Evolutionary conservation across 2,113 vertebrate species (phyloP).

Genomic region (Pyrgilauda ruficollis): DNA sequence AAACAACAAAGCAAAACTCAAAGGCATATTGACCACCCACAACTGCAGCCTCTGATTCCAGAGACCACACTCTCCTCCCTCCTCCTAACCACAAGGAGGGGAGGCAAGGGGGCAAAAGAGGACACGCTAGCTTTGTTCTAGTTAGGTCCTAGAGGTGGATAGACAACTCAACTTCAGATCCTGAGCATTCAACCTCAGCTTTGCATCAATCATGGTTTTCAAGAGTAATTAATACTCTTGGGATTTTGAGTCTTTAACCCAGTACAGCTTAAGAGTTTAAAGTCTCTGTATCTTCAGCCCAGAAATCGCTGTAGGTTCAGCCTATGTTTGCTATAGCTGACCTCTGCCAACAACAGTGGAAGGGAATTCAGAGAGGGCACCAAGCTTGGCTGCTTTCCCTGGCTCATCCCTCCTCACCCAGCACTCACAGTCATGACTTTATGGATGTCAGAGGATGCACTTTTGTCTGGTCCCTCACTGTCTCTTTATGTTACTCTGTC

Average conservation of each 20-base stretch:
- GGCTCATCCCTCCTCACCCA: not conserved
- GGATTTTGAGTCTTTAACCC: not conserved
- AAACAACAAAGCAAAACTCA: not conserved
- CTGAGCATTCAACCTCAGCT: not conserved
- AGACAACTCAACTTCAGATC: not conserved
- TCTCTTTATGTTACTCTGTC: not conserved
- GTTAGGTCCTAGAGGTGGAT: not conserved
- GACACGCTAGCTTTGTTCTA: not conserved
- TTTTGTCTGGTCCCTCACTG: not conserved
- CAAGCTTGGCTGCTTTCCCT: not conserved
- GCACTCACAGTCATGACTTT: not conserved
- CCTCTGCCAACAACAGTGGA: not conserved
- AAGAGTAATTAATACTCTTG: fast-evolving
- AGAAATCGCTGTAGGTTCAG: not conserved
- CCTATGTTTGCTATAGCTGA: not conserved
- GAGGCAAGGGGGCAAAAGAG: not conserved
- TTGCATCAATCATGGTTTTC: not conserved
- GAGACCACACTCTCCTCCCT: not conserved
- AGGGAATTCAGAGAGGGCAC: not conserved
- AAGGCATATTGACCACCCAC: not conserved
- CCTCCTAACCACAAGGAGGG: not conserved
- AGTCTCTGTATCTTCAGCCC: not conserved
- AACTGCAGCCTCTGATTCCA: not conserved
- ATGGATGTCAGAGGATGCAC: not conserved
- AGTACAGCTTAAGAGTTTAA: not conserved